These are phyloP conservation scores for Cervus canadensis DNA, from an alignment of 2,113 vertebrate species.

Conservation along the genomic window DNA sequence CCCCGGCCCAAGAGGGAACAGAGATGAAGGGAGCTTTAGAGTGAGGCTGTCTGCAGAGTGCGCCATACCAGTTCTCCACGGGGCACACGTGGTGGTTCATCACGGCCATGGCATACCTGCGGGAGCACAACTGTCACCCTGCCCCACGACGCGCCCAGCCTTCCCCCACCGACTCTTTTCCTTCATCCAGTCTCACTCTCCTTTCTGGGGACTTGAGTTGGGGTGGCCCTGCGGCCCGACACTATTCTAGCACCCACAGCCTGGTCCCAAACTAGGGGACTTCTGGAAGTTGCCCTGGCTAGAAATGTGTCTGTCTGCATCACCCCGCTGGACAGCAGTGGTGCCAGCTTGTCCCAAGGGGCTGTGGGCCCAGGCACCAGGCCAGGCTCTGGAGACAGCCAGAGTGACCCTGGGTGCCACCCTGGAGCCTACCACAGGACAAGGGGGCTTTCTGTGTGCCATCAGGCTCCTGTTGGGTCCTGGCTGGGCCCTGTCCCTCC, in stretches of 20 bases:
- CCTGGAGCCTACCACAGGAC: slow-evolving; percentile 8
- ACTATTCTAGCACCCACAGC: background rate
- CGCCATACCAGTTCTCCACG: slow-evolving; percentile 93
- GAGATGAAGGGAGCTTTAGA: slow-evolving; percentile 61
- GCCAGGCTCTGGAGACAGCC: slow-evolving; percentile 35
- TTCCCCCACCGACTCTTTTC: background rate
- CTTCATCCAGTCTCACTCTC: background rate
- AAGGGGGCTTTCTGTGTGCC: slow-evolving; percentile 1
- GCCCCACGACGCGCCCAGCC: background rate
- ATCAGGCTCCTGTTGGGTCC: background rate
- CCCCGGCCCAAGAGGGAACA: slow-evolving; percentile 37
- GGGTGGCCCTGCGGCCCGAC: background rate
- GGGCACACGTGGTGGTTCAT: slow-evolving; percentile 96
- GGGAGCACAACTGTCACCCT: slow-evolving; percentile 21
- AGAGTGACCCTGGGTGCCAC: slow-evolving; percentile 35
- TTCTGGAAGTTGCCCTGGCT: background rate
- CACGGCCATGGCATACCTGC: slow-evolving; percentile 94
- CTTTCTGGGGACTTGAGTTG: background rate
- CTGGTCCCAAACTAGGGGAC: background rate
- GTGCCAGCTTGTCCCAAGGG: slow-evolving; percentile 40
- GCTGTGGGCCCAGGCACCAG: slow-evolving; percentile 43
- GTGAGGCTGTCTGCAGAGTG: slow-evolving; percentile 29
- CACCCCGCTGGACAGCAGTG: background rate
- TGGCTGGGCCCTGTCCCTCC: background rate
- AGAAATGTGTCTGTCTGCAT: background rate